A percentile compares a stretch with the other conserved stretches of the same genome.
phyloP scores from a whole-genome alignment of 2,113 vertebrate genomes.

The Alethe castanea region DNA sequence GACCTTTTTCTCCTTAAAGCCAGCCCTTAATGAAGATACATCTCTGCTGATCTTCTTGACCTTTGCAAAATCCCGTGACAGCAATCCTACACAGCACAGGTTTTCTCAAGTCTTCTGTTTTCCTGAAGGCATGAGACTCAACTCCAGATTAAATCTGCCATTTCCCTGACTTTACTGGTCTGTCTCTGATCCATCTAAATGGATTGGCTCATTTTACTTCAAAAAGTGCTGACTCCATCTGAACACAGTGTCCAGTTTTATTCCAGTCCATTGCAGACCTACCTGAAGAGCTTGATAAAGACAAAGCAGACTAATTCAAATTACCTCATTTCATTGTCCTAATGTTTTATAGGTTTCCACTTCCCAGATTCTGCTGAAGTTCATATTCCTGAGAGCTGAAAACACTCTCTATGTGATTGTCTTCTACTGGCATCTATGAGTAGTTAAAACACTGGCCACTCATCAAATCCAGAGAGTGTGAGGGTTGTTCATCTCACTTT shows the following conservation, averaged over 20 bases:
- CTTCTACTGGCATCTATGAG: not conserved
- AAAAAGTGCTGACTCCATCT: not conserved
- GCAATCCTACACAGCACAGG: not conserved
- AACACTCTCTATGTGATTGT: not conserved
- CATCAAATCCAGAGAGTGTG: not conserved
- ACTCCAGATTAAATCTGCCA: not conserved
- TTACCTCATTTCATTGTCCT: not conserved
- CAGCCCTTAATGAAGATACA: not conserved
- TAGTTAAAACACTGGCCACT: fast-evolving
- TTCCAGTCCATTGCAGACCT: not conserved
- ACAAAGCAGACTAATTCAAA: not conserved
- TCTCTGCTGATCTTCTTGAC: not conserved
- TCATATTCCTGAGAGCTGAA: not conserved
- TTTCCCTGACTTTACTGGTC: not conserved
- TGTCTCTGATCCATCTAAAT: not conserved
- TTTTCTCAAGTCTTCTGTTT: not conserved
- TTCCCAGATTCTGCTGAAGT: not conserved
- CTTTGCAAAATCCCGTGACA: not conserved
- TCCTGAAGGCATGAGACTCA: not conserved
- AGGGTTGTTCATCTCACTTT: not conserved
- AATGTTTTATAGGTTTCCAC: not conserved
- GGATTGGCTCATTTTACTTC: not conserved
- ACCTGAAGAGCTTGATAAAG: not conserved
- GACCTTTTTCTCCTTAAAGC: not conserved
- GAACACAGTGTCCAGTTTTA: not conserved